Evolutionary conservation across 2,888 invertebrate species (phyloP).

Genomic region (Andricus curvator): DNA sequence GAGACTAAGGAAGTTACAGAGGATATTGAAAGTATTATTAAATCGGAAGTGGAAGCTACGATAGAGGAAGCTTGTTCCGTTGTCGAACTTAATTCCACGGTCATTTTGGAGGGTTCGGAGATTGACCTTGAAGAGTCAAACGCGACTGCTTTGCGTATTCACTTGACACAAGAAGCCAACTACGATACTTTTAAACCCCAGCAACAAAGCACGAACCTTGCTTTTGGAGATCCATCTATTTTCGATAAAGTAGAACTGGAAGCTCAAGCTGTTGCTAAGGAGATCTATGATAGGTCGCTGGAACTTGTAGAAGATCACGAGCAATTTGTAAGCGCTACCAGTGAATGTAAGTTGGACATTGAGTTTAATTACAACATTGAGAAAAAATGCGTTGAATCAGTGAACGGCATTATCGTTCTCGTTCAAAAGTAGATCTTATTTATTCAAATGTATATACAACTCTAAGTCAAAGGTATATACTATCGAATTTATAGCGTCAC

Average conservation of each 20-base stretch:
- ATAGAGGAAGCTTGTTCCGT: neutral
- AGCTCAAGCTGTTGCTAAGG: conserved; percentile 66
- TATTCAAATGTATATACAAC: no score
- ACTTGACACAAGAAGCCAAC: conserved; percentile 40
- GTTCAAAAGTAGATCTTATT: no score
- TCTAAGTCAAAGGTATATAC: no score
- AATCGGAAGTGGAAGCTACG: neutral
- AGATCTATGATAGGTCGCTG: conserved; percentile 64
- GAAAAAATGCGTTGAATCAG: no score
- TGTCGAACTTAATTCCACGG: conserved; percentile 44
- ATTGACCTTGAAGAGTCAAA: conserved; percentile 25
- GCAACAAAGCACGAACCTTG: conserved; percentile 64
- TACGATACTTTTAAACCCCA: conserved; percentile 66
- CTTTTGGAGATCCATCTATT: conserved; percentile 47
- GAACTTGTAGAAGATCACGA: conserved; percentile 65
- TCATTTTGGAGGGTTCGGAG: conserved; percentile 42
- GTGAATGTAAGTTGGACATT: conserved; percentile 64
- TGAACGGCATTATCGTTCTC: no score
- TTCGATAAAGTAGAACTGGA: conserved; percentile 62
- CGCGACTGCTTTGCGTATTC: neutral
- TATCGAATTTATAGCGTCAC: no score
- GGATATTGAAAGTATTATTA: neutral
- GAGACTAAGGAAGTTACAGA: neutral
- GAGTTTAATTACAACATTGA: neutral
- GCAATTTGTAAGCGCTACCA: conserved; percentile 65